Evolutionary conservation across 2,888 invertebrate genomes (phyloP).

Genomic region (Cotesia congregata): DNA sequence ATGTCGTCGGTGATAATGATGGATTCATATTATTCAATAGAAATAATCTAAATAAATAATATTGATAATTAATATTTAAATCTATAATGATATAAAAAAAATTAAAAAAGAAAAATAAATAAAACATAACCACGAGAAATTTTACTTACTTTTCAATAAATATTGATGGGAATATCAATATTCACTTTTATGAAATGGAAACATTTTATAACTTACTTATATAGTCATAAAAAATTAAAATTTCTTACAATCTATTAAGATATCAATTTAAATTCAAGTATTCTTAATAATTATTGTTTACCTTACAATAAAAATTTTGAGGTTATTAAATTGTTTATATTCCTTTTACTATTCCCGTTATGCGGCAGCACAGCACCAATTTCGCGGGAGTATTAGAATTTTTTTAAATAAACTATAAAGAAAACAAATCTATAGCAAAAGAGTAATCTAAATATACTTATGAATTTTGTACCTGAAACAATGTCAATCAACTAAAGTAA

Average conservation of each 20-base stretch:
- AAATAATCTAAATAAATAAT: not conserved
- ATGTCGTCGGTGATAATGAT: conserved; percentile 61
- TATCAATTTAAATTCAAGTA: not conserved
- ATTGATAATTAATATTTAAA: not conserved
- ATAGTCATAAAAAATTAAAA: not conserved
- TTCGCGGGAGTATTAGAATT: not conserved
- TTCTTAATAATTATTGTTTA: not conserved
- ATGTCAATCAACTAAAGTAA: not conserved
- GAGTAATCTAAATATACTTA: not conserved
- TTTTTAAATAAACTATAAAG: not conserved
- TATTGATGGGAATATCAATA: not conserved
- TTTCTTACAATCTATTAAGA: too few relatives aligned
- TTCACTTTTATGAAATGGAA: not conserved
- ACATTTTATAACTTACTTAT: not conserved
- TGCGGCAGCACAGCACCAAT: not conserved
- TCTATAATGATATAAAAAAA: not conserved
- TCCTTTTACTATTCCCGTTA: not conserved
- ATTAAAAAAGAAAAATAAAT: not conserved
- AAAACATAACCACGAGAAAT: not conserved
- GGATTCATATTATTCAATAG: conserved; percentile 59
- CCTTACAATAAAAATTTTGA: not conserved
- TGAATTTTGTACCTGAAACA: not conserved
- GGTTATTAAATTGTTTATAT: not conserved
- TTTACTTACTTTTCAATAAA: not conserved
- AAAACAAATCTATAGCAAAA: too few relatives aligned